These are phyloP conservation scores for Drosophila prosaltans DNA, from an alignment of 1,140 invertebrate species.

Conservation along the genomic window DNA sequence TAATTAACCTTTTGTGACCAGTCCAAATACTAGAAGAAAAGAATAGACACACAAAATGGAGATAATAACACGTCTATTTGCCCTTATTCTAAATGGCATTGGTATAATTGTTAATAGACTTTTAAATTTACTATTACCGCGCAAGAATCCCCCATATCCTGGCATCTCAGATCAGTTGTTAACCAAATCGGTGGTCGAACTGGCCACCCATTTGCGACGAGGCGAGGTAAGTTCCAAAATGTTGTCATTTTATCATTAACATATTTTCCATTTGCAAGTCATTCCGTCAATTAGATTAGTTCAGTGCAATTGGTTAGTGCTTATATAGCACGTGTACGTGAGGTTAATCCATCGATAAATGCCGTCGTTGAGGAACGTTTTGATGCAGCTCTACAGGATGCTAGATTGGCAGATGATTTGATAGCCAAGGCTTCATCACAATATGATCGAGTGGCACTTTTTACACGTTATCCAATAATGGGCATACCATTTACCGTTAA, in stretches of 20 bases:
- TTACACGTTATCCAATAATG: slow-evolving; percentile 86
- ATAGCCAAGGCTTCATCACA: slow-evolving; percentile 70
- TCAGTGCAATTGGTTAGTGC: slow-evolving; percentile 86
- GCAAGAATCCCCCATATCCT: slow-evolving; percentile 44
- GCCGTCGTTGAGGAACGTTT: slow-evolving; percentile 90
- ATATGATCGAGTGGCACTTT: slow-evolving; percentile 84
- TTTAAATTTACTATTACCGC: slow-evolving; percentile 30
- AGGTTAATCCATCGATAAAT: slow-evolving; percentile 89
- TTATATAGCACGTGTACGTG: slow-evolving; percentile 88
- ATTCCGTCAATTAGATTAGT: slow-evolving; percentile 82
- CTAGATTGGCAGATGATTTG: slow-evolving; percentile 85
- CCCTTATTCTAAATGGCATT: slow-evolving; percentile 48
- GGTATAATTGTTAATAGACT: slow-evolving; percentile 47
- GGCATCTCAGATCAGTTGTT: slow-evolving; percentile 57
- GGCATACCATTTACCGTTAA: slow-evolving; percentile 92
- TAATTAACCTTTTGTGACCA: slow-evolving; percentile 28
- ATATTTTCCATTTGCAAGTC: slow-evolving; percentile 34
- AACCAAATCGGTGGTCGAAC: slow-evolving; percentile 57
- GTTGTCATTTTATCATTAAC: neutral
- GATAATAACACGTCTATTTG: slow-evolving; percentile 55
- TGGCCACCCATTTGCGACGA: slow-evolving; percentile 56
- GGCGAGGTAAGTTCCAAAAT: slow-evolving; percentile 55
- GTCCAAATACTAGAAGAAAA: neutral
- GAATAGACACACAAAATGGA: slow-evolving; percentile 42
- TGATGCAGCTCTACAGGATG: slow-evolving; percentile 87